Conservation (phyloP, 2,888 invertebrate species). For the Galeruca laticollis region DNA sequence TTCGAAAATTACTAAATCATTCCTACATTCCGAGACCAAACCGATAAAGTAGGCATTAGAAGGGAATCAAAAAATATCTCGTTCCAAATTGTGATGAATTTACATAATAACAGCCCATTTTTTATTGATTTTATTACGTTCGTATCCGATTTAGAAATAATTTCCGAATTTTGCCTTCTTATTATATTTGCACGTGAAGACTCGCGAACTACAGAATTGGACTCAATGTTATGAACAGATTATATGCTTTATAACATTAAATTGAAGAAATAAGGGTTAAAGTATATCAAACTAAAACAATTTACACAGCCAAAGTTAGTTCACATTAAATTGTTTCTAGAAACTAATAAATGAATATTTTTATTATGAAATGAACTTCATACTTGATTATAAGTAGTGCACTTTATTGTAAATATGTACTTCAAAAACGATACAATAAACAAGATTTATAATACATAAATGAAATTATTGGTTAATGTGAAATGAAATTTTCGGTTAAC, state of each 20-base stretch:
- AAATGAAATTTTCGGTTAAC: no score
- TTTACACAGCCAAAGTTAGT: no score
- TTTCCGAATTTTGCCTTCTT: conserved; percentile 25
- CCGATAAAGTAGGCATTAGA: conserved; percentile 22
- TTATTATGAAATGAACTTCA: no score
- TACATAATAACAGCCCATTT: conserved; percentile 35
- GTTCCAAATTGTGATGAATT: conserved; percentile 28
- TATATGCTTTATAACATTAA: neutral
- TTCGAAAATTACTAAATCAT: conserved; percentile 37
- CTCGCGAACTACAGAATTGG: neutral
- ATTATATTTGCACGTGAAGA: conserved; percentile 29
- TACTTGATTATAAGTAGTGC: no score
- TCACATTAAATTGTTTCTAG: no score
- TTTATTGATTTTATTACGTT: conserved; percentile 34
- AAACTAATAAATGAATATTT: no score
- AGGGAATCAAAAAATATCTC: conserved; percentile 8
- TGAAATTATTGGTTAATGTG: no score
- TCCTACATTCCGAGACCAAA: conserved; percentile 23
- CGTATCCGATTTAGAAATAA: conserved; percentile 30
- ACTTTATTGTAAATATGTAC: no score
- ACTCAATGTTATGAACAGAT: neutral
- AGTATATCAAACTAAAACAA: neutral
- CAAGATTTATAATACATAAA: no score
- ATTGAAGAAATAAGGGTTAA: neutral
- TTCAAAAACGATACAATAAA: no score